Conservation (phyloP, 2,113 vertebrate species). For the Benitochromis conjunctus region DNA sequence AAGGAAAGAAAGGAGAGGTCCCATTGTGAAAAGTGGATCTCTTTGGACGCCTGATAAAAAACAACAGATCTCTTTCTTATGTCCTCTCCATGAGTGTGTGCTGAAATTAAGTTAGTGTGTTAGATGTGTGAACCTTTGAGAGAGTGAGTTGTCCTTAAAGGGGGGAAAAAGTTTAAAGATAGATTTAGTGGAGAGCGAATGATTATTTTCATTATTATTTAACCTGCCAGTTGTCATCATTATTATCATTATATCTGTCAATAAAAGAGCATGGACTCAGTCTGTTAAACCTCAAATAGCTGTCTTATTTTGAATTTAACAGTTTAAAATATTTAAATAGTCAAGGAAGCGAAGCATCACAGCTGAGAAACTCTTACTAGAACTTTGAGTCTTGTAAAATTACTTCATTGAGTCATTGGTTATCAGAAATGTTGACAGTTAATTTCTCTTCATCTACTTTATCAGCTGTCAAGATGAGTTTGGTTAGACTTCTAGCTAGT, state of each 20-base stretch:
- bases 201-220: neutral
- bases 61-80: slow-evolving; percentile 62
- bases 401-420: neutral
- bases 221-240: neutral
- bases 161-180: neutral
- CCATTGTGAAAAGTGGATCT: slow-evolving; percentile 50
- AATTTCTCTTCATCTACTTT: neutral
- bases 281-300: neutral
- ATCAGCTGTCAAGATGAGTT: neutral
- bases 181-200: neutral
- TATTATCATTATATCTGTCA: neutral
- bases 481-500: neutral
- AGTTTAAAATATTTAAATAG: neutral
- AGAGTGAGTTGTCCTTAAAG: neutral
- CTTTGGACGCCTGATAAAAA: slow-evolving; percentile 40
- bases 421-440: neutral
- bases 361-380: neutral
- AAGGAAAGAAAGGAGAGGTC: slow-evolving; percentile 60
- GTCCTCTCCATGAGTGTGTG: slow-evolving; percentile 36
- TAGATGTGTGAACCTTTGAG: slow-evolving; percentile 16
- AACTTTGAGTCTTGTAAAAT: neutral
- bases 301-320: neutral
- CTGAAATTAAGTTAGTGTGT: slow-evolving; percentile 49
- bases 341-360: neutral
- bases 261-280: neutral